Conservation (phyloP, 2,797 vertebrate species). For the Parambassis ranga region DNA sequence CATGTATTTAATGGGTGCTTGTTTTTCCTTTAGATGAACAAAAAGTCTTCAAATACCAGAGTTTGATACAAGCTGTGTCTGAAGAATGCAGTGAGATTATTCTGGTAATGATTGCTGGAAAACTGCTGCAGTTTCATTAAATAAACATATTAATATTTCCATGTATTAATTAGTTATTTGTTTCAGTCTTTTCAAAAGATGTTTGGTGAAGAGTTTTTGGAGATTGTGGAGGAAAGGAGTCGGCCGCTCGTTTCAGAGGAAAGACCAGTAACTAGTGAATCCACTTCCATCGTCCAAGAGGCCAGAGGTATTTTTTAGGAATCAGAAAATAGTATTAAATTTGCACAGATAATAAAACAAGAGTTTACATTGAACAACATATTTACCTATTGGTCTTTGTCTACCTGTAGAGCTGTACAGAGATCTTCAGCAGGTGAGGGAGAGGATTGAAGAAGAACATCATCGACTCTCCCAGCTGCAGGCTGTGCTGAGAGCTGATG, state of each 20-base stretch:
- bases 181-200: conserved; percentile 74
- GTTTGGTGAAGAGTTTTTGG: conserved; percentile 69
- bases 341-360: neutral
- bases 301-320: conserved; percentile 76
- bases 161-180: no score
- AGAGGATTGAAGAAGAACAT: conserved; percentile 80
- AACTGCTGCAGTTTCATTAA: no score
- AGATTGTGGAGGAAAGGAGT: conserved; percentile 39
- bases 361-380: neutral
- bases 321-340: neutral
- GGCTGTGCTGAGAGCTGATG: conserved; percentile 67
- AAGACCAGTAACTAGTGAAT: conserved; percentile 64
- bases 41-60: conserved; percentile 73
- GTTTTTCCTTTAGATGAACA: conserved; percentile 52
- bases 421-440: conserved; percentile 78
- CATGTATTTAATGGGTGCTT: neutral
- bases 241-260: conserved; percentile 39
- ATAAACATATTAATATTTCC: no score
- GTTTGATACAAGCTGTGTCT: conserved; percentile 79
- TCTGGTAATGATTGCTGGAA: conserved; percentile 81
- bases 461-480: conserved; percentile 78
- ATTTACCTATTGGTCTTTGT: no score
- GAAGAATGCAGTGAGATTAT: conserved; percentile 83
- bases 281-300: conserved; percentile 59
- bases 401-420: conserved; percentile 73